Evolutionary conservation across 2,888 invertebrate species (phyloP).

Genomic region (Mesorhabditis spiculigera): DNA sequence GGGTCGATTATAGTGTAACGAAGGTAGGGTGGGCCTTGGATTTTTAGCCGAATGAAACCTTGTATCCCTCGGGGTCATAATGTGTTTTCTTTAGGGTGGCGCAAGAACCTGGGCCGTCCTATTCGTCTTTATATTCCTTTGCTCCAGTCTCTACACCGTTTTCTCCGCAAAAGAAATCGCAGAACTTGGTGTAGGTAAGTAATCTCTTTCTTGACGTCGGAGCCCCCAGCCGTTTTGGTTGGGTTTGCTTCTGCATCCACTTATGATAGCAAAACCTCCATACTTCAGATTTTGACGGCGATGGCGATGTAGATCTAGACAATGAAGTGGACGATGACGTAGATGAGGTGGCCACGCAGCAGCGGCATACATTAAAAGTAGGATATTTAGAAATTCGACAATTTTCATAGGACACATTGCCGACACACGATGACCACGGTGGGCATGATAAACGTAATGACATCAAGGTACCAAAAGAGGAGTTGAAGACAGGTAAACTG

Average conservation of each 20-base stretch:
- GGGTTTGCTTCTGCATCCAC: conserved; percentile 8
- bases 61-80: no score
- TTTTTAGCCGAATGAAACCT: no score
- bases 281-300: conserved; percentile 19
- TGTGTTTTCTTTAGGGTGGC: conserved; percentile 39
- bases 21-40: conserved; percentile 24
- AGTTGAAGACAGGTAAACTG: background rate
- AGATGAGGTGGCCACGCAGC: conserved; percentile 16
- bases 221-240: background rate
- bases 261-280: background rate
- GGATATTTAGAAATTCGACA: background rate
- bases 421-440: conserved; percentile 4
- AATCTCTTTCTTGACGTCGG: no score
- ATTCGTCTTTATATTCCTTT: conserved; percentile 51
- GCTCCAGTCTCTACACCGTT: conserved; percentile 50
- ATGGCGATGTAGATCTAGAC: conserved; percentile 16
- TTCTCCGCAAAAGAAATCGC: conserved; percentile 48
- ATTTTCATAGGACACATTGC: background rate
- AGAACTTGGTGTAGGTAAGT: conserved; percentile 26
- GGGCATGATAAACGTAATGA: background rate
- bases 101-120: conserved; percentile 52
- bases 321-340: conserved; percentile 17
- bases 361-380: conserved; percentile 16
- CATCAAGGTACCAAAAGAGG: background rate
- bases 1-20: conserved; percentile 53